Percentiles rank a stretch among this genome's conserved stretches.
phyloP scores from a whole-genome alignment of 2,113 vertebrate genomes.

The Paraplagusia blochii region DNA sequence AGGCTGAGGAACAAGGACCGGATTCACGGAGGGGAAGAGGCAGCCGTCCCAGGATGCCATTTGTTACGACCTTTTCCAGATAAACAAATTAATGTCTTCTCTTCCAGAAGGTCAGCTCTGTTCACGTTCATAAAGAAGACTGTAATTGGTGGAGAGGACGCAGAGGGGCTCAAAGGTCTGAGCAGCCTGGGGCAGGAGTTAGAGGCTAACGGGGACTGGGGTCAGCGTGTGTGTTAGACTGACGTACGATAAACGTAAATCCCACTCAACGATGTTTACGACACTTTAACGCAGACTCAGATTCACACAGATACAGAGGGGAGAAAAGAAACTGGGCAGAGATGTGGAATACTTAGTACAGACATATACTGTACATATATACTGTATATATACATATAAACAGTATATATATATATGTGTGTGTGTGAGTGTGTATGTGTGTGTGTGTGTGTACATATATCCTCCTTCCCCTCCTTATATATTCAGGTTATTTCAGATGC shows the following conservation, averaged over 20 bases:
- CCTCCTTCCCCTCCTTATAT: constrained; percentile 52
- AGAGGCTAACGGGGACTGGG: constrained; percentile 44
- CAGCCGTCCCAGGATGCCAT: constrained; percentile 50
- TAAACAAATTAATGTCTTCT: constrained; percentile 67
- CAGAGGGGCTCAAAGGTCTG: constrained; percentile 43
- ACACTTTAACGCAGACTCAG: constrained; percentile 19
- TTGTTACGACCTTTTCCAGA: constrained; percentile 62
- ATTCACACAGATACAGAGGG: neutral
- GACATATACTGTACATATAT: too few species aligned
- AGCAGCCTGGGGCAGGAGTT: constrained; percentile 43
- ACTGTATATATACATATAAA: too few species aligned
- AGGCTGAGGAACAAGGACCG: constrained; percentile 24
- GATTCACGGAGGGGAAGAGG: constrained; percentile 51
- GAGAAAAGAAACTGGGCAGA: too few species aligned
- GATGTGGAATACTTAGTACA: too few species aligned
- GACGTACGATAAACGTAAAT: constrained; percentile 38
- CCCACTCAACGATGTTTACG: constrained; percentile 20
- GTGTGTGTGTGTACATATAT: too few species aligned
- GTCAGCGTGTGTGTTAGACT: constrained; percentile 25
- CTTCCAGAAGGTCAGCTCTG: constrained; percentile 69
- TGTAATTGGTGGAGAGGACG: constrained; percentile 59
- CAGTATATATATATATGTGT: too few species aligned
- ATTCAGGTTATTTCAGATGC: constrained; percentile 59
- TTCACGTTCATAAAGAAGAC: constrained; percentile 73
- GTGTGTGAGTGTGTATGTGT: too few species aligned